Percentiles rank a stretch among this genome's conserved stretches.
Conservation (phyloP, 2,888 invertebrate species). For the Philereme transversata region DNA sequence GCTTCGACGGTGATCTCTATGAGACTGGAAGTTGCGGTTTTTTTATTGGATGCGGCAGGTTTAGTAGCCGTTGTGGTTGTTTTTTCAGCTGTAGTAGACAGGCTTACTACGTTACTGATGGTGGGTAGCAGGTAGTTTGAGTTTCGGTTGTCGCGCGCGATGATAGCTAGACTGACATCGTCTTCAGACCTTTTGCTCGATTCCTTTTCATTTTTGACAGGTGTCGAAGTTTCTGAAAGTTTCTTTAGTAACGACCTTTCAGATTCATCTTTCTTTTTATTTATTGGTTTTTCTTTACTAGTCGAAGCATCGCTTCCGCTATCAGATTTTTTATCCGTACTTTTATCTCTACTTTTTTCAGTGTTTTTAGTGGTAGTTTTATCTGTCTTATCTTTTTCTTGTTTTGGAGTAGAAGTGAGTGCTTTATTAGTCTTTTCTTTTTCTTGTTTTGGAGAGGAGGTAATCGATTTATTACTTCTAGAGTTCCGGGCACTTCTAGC, state of each 20-base stretch:
- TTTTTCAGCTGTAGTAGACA: conserved; percentile 50
- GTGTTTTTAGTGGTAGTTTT: conserved; percentile 24
- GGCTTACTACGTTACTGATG: conserved; percentile 65
- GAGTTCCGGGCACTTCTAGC: conserved; percentile 18
- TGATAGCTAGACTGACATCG: conserved; percentile 57
- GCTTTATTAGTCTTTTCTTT: conserved; percentile 31
- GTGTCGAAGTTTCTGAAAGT: conserved; percentile 39
- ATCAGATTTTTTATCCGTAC: conserved; percentile 38
- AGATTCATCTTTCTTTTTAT: conserved; percentile 38
- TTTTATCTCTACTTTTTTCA: conserved; percentile 38
- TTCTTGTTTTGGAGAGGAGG: conserved; percentile 34
- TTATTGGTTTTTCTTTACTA: conserved; percentile 39
- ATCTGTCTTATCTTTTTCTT: neutral
- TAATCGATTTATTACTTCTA: conserved; percentile 49
- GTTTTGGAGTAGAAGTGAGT: too few species aligned
- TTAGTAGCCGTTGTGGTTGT: conserved; percentile 36
- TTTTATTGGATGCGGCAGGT: conserved; percentile 29
- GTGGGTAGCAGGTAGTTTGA: conserved; percentile 57
- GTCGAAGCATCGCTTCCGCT: conserved; percentile 27
- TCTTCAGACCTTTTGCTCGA: conserved; percentile 54
- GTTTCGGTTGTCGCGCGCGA: conserved; percentile 52
- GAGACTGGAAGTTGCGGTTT: neutral
- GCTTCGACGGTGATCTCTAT: conserved; percentile 54
- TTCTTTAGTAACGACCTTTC: conserved; percentile 37
- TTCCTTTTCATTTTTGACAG: conserved; percentile 53